Percentiles rank a stretch among this genome's conserved stretches.
Evolutionary conservation across 92 coral and sea anemone species (phyloP).

Genomic region (Paramuricea clavata): DNA sequence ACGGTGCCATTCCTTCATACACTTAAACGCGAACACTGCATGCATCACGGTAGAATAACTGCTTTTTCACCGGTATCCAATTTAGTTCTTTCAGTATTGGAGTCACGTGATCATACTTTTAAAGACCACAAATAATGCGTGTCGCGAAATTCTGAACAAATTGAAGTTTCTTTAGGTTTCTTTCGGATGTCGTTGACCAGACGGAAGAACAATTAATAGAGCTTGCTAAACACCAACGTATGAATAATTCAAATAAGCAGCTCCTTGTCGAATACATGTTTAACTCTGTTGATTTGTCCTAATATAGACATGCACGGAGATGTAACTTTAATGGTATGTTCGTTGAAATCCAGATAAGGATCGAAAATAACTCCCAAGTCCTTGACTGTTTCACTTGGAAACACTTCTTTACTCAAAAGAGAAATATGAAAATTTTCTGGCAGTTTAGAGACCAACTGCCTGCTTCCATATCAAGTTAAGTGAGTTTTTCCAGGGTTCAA

Average conservation of each 20-base stretch:
- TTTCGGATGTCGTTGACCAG: conserved; percentile 40
- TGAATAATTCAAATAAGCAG: conserved; percentile 35
- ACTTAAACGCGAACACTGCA: no score
- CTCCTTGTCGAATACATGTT: conserved; percentile 8
- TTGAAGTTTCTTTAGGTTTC: conserved; percentile 29
- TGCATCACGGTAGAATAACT: no score
- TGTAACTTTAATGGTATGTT: no score
- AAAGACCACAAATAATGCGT: no score
- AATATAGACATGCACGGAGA: conserved; percentile 43
- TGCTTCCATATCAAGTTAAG: conserved; percentile 37
- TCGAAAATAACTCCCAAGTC: conserved; percentile 48
- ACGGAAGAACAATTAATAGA: conserved; percentile 53
- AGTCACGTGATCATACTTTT: no score
- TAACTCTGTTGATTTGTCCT: conserved; percentile 22
- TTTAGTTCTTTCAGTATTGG: no score
- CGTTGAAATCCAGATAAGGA: no score
- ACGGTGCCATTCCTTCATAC: no score
- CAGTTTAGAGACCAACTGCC: conserved; percentile 45
- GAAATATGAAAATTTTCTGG: conserved; percentile 31
- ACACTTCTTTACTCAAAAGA: conserved; percentile 36
- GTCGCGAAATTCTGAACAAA: no score
- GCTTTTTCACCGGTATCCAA: no score
- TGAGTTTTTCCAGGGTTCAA: conserved; percentile 46
- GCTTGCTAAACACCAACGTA: conserved; percentile 51
- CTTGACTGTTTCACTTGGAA: conserved; percentile 41